Evolutionary conservation across 2,113 vertebrate species (phyloP).

Genomic region (Pogonocichla stellata): DNA sequence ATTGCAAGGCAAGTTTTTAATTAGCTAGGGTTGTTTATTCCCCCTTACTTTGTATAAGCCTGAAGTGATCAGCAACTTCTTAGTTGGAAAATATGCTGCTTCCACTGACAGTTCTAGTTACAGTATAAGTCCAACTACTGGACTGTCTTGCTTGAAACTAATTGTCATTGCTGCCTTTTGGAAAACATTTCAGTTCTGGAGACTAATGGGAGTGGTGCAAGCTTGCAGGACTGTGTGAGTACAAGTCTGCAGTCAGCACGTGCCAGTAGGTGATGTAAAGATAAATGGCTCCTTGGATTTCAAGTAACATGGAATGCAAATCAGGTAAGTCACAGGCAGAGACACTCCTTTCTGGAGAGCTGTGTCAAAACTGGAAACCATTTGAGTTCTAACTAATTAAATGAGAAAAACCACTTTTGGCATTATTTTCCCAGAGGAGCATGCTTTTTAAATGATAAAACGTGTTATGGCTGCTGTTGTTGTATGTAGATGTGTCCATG

Average conservation of each 20-base stretch:
- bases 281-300: neutral
- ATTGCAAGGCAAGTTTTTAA: neutral
- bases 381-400: neutral
- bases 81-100: neutral
- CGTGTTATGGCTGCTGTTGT: neutral
- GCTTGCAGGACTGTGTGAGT: neutral
- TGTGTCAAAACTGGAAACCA: neutral
- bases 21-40: neutral
- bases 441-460: neutral
- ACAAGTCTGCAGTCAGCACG: neutral
- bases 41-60: neutral
- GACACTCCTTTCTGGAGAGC: neutral
- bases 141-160: neutral
- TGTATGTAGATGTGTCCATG: neutral
- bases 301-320: neutral
- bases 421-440: neutral
- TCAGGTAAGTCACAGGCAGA: neutral
- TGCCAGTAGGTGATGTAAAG: neutral
- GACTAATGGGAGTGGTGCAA: neutral
- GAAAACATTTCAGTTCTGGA: neutral
- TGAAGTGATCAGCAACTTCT: neutral
- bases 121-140: neutral
- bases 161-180: neutral
- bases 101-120: neutral
- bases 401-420: neutral